Conservation (phyloP, 2,113 vertebrate genomes). For the Prietella phreatophila region DNA sequence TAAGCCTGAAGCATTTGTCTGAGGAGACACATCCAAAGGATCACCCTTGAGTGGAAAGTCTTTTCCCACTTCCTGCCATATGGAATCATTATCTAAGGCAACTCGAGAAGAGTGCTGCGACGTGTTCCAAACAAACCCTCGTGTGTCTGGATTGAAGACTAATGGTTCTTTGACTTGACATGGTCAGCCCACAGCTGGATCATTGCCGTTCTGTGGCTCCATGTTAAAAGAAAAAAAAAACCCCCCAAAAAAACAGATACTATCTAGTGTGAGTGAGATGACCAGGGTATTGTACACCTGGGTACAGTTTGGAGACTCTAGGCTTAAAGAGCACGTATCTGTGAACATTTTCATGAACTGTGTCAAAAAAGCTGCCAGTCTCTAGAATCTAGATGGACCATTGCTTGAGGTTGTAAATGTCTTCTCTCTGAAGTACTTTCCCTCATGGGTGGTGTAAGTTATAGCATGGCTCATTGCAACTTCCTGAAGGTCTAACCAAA, state of each 20-base stretch:
- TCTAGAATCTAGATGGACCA: neutral
- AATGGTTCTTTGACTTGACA: slow-evolving; percentile 3
- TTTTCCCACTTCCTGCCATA: slow-evolving; percentile 54
- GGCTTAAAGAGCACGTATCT: neutral
- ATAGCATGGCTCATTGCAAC: neutral
- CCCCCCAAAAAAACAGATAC: neutral
- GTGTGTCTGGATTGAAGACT: slow-evolving; percentile 13
- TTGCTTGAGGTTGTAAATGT: neutral
- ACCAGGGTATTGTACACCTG: neutral
- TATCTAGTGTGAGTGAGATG: neutral
- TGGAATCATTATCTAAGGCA: slow-evolving; percentile 51
- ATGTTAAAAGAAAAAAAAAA: neutral
- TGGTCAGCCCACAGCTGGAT: slow-evolving; percentile 3
- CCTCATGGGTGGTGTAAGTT: neutral
- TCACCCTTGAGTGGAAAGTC: slow-evolving; percentile 46
- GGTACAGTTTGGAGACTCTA: slow-evolving; percentile 4
- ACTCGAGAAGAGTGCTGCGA: slow-evolving; percentile 32
- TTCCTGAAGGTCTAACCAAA: neutral
- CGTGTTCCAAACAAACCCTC: slow-evolving; percentile 16
- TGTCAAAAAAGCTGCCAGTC: neutral
- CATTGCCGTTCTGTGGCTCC: neutral
- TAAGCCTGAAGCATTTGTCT: slow-evolving; percentile 29
- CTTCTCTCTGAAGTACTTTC: neutral
- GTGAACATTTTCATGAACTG: neutral
- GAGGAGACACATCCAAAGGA: slow-evolving; percentile 37